Evolutionary conservation across 2,113 vertebrate genomes (phyloP), one percentile per base, ranked within the genome.

Genomic region (Ardeotis arabs): DNA sequence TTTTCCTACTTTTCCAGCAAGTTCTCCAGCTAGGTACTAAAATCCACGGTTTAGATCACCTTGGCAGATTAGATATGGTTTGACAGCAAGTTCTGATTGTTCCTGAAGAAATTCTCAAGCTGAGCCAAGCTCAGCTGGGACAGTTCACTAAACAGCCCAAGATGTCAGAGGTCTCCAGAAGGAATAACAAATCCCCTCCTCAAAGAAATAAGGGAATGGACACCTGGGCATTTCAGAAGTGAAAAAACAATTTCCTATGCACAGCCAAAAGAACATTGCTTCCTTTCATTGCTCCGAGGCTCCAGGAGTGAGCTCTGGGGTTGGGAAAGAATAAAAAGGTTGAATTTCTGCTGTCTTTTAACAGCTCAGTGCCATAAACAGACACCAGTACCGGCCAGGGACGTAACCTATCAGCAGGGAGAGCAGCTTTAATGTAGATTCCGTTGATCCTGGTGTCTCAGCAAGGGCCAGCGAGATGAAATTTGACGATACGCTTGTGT

Each of bases 291-390:
- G 62, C 39, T 60, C 2, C 25, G 11, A 37, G 31, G 33, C n/a
- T 29, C 27, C 35, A 31, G 44, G 49, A 63, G 35, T 0, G 14
- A 56, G 18, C 28, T 23, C 6, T 35, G 39, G 72, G 22, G 39
- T 2, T 29, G 41, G 27, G n/a, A 37, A 41, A 58, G 22, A 55
- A 80, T 12, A 37, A 22, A 44, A 18, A 78, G 52, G 47, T 89
- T 78, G 84, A 68, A 84, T 93, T 93, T 94, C 56, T 93, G 87
- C 81, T 69, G 80, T 2, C 68, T 17, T 31, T 33, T 55, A 75
- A 67, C 52, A 56, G 33, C 33, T 63, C 24, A 22, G 56, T 13
- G 47, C 85, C 2, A 28, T 5, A 33, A 78, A 44, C 58, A 25
- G 80, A 3, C 81, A 50, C 3, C 58, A 2, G 78, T 1, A 17